phyloP scores from a whole-genome alignment of 2,113 vertebrate species.

The Synchiropus splendidus region DNA sequence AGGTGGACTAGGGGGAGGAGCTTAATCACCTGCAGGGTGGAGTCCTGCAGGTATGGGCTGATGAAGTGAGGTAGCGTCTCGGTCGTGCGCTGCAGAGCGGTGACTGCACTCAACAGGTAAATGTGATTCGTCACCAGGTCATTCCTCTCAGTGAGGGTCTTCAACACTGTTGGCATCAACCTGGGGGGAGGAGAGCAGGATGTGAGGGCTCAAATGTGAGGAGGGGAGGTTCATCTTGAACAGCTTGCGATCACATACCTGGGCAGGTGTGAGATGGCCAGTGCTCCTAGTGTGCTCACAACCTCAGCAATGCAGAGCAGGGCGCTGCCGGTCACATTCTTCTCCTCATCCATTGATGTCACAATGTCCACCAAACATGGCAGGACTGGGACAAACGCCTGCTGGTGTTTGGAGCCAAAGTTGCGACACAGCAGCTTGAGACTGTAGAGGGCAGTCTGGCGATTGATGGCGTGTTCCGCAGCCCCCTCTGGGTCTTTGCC shows the following conservation, averaged over 20 bases:
- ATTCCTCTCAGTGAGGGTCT: constrained; percentile 64
- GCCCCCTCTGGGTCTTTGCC: constrained; percentile 31
- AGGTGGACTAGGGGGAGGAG: not conserved
- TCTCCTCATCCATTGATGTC: constrained; percentile 70
- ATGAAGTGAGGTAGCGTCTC: constrained; percentile 87
- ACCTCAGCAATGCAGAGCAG: constrained; percentile 87
- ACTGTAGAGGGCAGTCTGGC: constrained; percentile 90
- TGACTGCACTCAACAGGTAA: constrained; percentile 83
- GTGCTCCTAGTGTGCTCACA: constrained; percentile 68
- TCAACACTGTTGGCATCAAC: constrained; percentile 80
- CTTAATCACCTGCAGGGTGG: constrained; percentile 66
- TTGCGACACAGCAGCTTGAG: constrained; percentile 88
- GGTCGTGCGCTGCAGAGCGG: constrained; percentile 78
- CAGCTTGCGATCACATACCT: constrained; percentile 57
- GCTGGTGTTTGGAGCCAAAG: constrained; percentile 71
- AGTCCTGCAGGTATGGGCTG: constrained; percentile 84
- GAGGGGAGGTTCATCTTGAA: not conserved
- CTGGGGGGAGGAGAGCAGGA: constrained; percentile 40
- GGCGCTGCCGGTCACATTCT: constrained; percentile 81
- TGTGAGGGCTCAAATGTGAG: not conserved
- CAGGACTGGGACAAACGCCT: constrained; percentile 75
- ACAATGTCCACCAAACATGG: constrained; percentile 64
- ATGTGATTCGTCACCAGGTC: constrained; percentile 76
- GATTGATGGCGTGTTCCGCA: constrained; percentile 81
- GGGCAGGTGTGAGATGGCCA: constrained; percentile 85